These are phyloP conservation scores for Liodrosophila aerea DNA, from an alignment of 2,888 invertebrate genomes.

Conservation along the genomic window DNA sequence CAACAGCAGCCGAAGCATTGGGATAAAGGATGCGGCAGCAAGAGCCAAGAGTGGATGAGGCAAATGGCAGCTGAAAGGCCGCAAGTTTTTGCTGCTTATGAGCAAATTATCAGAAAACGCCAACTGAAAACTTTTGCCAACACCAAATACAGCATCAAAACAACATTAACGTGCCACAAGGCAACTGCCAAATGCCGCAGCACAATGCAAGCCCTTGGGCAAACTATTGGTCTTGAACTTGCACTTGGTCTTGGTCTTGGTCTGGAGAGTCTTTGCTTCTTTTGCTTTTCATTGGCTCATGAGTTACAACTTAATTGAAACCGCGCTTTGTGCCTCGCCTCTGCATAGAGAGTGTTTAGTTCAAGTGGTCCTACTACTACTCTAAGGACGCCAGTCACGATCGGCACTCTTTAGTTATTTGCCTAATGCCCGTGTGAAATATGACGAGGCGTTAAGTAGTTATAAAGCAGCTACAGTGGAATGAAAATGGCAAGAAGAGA, in stretches of 20 bases:
- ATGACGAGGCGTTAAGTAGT: constrained; percentile 80
- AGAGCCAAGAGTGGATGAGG: too few relatives aligned
- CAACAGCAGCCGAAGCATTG: constrained; percentile 17
- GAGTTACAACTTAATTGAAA: constrained; percentile 81
- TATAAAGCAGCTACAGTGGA: constrained; percentile 57
- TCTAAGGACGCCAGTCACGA: constrained; percentile 61
- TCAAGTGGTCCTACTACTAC: constrained; percentile 12
- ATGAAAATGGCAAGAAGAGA: neutral
- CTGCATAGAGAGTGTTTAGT: constrained; percentile 1
- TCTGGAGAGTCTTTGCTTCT: constrained; percentile 2
- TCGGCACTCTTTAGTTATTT: constrained; percentile 68
- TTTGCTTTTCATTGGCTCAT: constrained; percentile 30
- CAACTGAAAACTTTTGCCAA: constrained; percentile 50
- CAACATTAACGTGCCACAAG: constrained; percentile 61
- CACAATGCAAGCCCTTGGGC: neutral
- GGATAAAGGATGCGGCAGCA: constrained; percentile 27
- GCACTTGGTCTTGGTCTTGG: constrained; percentile 26
- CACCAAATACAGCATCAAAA: constrained; percentile 70
- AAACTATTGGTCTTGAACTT: constrained; percentile 21
- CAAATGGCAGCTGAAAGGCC: constrained; percentile 29
- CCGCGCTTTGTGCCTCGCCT: constrained; percentile 41
- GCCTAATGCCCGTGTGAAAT: constrained; percentile 69
- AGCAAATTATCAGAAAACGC: constrained; percentile 61
- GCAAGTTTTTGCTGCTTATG: constrained; percentile 63
- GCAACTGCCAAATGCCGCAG: constrained; percentile 6